Evolutionary conservation across 2,797 vertebrate species (phyloP).

Genomic region (Myotis pilosus): DNA sequence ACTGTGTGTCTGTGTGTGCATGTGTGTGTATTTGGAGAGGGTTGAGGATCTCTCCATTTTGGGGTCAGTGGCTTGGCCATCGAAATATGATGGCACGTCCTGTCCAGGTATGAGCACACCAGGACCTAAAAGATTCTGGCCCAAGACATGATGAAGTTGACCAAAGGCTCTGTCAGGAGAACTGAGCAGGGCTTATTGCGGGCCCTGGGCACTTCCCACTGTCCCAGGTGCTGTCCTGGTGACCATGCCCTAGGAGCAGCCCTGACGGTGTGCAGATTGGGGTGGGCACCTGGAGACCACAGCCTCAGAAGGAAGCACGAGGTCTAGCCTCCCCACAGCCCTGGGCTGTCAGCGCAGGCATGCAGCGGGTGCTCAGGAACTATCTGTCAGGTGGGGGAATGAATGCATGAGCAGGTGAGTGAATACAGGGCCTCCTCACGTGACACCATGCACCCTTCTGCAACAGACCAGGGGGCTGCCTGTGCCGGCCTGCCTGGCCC

Average conservation of each 20-base stretch:
- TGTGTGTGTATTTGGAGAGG: background rate
- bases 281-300: background rate
- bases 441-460: background rate
- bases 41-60: background rate
- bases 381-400: background rate
- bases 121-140: background rate
- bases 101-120: rapidly evolving
- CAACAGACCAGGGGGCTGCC: background rate
- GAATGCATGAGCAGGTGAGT: background rate
- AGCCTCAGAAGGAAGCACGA: rapidly evolving
- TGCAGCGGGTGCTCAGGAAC: background rate
- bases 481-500: rapidly evolving
- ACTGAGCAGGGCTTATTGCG: background rate
- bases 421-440: background rate
- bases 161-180: background rate
- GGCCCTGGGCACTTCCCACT: rapidly evolving
- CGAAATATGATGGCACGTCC: background rate
- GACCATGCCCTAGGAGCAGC: background rate
- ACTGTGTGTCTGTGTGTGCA: background rate
- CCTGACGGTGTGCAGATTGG: background rate
- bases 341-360: rapidly evolving
- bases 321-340: rapidly evolving
- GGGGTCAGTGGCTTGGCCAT: background rate
- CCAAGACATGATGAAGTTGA: background rate
- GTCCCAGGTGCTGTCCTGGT: background rate